Conservation (phyloP, 2,797 vertebrate species). For the Uromys caudimaculatus region DNA sequence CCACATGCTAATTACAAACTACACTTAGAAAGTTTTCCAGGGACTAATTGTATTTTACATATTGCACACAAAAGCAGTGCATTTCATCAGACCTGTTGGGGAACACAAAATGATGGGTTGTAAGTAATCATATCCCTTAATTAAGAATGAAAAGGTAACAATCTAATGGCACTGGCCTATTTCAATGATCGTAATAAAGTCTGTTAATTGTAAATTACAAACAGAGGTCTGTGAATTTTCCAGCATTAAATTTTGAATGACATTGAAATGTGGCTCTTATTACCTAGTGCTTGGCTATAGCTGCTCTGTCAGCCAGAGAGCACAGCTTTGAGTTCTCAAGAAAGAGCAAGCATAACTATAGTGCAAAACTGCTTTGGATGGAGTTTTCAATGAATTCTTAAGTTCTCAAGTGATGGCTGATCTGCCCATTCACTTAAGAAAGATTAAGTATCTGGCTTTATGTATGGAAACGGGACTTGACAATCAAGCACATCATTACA, state of each 20-base stretch:
- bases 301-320: slow-evolving; percentile 28
- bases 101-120: slow-evolving; percentile 48
- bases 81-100: slow-evolving; percentile 59
- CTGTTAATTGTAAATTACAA: slow-evolving; percentile 55
- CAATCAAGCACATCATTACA: neutral
- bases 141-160: slow-evolving; percentile 67
- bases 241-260: slow-evolving; percentile 60
- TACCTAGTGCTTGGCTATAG: slow-evolving; percentile 60
- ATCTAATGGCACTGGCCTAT: slow-evolving; percentile 51
- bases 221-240: slow-evolving; percentile 63
- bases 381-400: neutral
- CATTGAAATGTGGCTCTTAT: slow-evolving; percentile 37
- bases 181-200: slow-evolving; percentile 40
- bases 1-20: slow-evolving; percentile 55
- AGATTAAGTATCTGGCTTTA: slow-evolving; percentile 48
- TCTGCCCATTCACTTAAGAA: slow-evolving; percentile 20
- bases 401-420: slow-evolving; percentile 52
- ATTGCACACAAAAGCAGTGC: slow-evolving; percentile 47
- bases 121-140: slow-evolving; percentile 61
- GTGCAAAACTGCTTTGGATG: neutral
- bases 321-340: slow-evolving; percentile 24
- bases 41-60: slow-evolving; percentile 42
- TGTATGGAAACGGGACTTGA: slow-evolving; percentile 31
- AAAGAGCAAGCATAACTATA: slow-evolving; percentile 8
- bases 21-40: slow-evolving; percentile 70